Evolutionary conservation across 30 jellyfish, hydroid and myxozoan genomes (phyloP).

Genomic region (Chrysaora quinquecirrha): DNA sequence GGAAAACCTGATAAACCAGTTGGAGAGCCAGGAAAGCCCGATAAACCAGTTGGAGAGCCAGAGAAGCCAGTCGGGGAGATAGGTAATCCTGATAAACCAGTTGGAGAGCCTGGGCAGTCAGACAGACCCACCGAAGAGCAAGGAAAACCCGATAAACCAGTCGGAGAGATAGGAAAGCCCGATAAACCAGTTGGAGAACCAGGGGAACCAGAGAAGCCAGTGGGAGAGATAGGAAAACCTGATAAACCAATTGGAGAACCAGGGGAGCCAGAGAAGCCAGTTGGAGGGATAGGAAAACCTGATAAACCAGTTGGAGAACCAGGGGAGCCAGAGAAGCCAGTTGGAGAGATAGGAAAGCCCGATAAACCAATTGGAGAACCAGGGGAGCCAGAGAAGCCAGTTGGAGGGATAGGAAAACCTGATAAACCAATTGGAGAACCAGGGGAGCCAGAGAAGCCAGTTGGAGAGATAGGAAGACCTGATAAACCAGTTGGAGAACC

Average conservation of each 20-base stretch:
- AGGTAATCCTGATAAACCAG: slow-evolving; percentile 25
- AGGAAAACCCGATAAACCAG: neutral
- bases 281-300: neutral
- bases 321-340: neutral
- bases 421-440: too few species aligned
- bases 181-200: slow-evolving; percentile 8
- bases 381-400: neutral
- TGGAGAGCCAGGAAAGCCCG: neutral
- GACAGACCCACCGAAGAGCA: neutral
- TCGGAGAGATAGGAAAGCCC: slow-evolving; percentile 11
- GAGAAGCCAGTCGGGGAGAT: neutral
- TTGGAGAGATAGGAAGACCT: too few species aligned
- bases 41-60: slow-evolving; percentile 1
- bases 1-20: slow-evolving; percentile 10
- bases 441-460: too few species aligned
- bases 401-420: too few species aligned
- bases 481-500: too few species aligned
- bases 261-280: neutral
- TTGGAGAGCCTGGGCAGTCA: neutral
- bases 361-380: too few species aligned
- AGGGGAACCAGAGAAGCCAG: slow-evolving; percentile 14
- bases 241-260: neutral
- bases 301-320: neutral
- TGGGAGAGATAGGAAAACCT: neutral
- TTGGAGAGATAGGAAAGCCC: neutral